Evolutionary conservation across 92 coral and sea anemone species (phyloP).

Genomic region (Palythoa grandiflora): DNA sequence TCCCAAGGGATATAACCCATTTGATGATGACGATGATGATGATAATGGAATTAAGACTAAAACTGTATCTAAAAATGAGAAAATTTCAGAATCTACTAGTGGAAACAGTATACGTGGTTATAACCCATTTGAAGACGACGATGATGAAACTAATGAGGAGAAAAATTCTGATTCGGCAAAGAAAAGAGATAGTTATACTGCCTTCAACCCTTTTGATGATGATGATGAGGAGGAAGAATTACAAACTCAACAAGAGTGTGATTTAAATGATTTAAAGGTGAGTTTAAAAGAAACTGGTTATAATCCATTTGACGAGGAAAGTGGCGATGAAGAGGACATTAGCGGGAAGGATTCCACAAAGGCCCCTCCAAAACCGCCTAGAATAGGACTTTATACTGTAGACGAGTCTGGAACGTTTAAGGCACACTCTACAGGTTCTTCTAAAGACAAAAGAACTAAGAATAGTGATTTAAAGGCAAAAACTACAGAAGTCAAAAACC

Average conservation of each 20-base stretch:
- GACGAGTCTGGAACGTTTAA: constrained; percentile 26
- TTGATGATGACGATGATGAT: constrained; percentile 59
- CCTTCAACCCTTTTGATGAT: constrained; percentile 86
- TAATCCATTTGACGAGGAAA: constrained; percentile 17
- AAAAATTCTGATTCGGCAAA: constrained; percentile 27
- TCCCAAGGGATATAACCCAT: constrained; percentile 67
- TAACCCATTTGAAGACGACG: constrained; percentile 94
- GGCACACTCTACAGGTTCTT: constrained; percentile 13
- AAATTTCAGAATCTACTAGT: constrained; percentile 26
- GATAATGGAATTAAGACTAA: constrained; percentile 46
- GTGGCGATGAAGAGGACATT: constrained; percentile 13
- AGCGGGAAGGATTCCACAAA: not conserved
- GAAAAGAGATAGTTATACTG: constrained; percentile 41
- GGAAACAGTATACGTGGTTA: constrained; percentile 53
- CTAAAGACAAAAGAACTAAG: not conserved
- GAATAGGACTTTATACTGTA: constrained; percentile 41
- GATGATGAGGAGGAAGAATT: constrained; percentile 45
- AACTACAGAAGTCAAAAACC: not conserved
- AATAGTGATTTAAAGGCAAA: not conserved
- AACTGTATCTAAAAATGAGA: constrained; percentile 19
- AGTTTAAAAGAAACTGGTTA: constrained; percentile 30
- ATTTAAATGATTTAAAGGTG: constrained; percentile 9
- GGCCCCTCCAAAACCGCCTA: constrained; percentile 71
- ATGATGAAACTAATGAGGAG: constrained; percentile 51
- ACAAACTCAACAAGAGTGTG: not conserved